Base-by-base conservation (phyloP, 1,140 invertebrate species). In the Drosophila azteca region DNA sequence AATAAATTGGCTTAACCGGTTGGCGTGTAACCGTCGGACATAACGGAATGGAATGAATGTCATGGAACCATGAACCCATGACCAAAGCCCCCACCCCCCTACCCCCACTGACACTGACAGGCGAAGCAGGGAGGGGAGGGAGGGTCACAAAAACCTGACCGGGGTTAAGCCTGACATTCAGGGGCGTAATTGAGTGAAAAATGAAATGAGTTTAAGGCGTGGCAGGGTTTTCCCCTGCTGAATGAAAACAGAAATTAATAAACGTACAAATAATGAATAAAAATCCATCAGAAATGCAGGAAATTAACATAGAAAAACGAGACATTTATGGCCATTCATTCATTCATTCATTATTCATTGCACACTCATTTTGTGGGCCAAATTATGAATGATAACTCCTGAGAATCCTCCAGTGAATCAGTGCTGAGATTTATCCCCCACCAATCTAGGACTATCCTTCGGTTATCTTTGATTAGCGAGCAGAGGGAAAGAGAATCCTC, bases 1-100 rank as follows among this genome's bases (percentile, higher is more conserved):
- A 87, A 87, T 87, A 87, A 87, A 87, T 87, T 87, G 82, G 83
- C 83, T 82, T 79, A 82, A 87, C 79, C 75, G 66, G 74, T 64
- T 82, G 65, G 67, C 74, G 53, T 76, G 76, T 58, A 41, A 57
- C 49, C 49, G 51, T 39, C 13, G 35, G 35, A 39, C 35, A 39
- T 5, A 39, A 41, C 58, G 35, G 11, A 39, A 39, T 11, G 8
- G 35, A 39, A 39, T 39, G 55, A 55, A 51, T 60, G 57, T 15
- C 46, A 50, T 8, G 49, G 54, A 31, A 22, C 41, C 39, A 17
- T 61, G 13, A 39, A 39, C 11, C 11, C 35, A 5, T 39, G 35
- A 39, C 35, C 35, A 11, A 4, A 39, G 9, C 11, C 8, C 8
- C 31, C 31, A 35, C 2, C 9, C 26, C 26, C 17, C 1, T 20